Percentiles rank a stretch among this genome's conserved stretches.
phyloP scores from a whole-genome alignment of 2,888 invertebrate genomes.

The Cantharis lateralis region DNA sequence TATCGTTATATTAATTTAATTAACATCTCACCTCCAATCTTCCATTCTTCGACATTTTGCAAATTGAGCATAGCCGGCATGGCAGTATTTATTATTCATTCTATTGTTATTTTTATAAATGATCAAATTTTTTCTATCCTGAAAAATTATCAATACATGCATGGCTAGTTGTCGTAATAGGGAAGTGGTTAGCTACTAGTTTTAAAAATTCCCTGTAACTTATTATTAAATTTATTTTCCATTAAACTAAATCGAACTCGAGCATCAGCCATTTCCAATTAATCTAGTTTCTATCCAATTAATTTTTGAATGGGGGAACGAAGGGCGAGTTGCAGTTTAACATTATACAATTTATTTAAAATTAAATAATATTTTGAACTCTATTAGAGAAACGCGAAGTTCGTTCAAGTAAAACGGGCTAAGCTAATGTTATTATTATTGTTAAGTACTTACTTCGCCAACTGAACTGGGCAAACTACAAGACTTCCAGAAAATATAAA shows the following conservation, averaged over 20 bases:
- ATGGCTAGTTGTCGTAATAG: neutral
- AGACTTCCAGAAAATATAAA: neutral
- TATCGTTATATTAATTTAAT: too few species aligned
- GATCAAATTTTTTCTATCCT: neutral
- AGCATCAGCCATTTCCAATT: neutral
- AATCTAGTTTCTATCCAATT: neutral
- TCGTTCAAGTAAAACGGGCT: neutral
- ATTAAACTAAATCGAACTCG: neutral
- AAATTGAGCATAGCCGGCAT: neutral
- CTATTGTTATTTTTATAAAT: neutral
- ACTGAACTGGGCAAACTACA: neutral
- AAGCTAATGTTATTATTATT: neutral
- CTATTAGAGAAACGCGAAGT: neutral
- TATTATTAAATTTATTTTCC: neutral
- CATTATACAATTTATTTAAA: neutral
- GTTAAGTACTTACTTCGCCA: neutral
- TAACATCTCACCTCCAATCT: neutral
- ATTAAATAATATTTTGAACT: neutral
- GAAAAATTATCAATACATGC: neutral
- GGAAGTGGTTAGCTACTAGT: neutral
- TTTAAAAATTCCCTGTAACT: neutral
- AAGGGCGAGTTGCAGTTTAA: neutral
- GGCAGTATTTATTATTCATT: neutral
- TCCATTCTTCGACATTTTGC: neutral
- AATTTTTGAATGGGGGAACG: neutral